Evolutionary conservation across 2,797 vertebrate species (phyloP).

Genomic region (Halcyon smyrnensis): DNA sequence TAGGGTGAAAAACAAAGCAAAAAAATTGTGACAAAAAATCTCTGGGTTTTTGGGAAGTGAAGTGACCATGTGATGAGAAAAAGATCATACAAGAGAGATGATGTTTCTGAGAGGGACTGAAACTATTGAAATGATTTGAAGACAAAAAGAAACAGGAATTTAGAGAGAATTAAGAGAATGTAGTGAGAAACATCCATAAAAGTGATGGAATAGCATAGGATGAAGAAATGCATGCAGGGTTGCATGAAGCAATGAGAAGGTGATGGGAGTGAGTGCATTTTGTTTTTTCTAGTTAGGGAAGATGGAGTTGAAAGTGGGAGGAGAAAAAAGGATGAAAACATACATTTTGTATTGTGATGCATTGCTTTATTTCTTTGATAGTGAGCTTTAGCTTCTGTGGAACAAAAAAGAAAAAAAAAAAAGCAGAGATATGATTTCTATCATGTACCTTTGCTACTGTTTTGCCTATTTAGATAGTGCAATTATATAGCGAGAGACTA

Average conservation of each 20-base stretch:
- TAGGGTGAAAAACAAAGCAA: background rate
- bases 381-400: background rate
- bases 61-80: background rate
- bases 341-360: background rate
- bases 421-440: background rate
- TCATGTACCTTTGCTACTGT: background rate
- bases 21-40: background rate
- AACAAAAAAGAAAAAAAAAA: too few relatives aligned
- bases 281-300: background rate
- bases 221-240: background rate
- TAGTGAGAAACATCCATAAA: background rate
- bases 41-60: background rate
- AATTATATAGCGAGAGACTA: background rate
- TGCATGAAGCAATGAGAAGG: background rate
- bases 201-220: background rate
- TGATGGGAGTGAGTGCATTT: background rate
- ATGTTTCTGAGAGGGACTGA: background rate
- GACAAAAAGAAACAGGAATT: background rate
- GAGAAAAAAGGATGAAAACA: background rate
- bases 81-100: background rate
- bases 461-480: background rate
- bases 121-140: background rate
- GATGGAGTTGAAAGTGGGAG: background rate
- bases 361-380: background rate
- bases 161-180: background rate